Evolutionary conservation across 2,797 vertebrate genomes (phyloP), one percentile per base, ranked within the genome.

Genomic region (Bradypodion ventrale): DNA sequence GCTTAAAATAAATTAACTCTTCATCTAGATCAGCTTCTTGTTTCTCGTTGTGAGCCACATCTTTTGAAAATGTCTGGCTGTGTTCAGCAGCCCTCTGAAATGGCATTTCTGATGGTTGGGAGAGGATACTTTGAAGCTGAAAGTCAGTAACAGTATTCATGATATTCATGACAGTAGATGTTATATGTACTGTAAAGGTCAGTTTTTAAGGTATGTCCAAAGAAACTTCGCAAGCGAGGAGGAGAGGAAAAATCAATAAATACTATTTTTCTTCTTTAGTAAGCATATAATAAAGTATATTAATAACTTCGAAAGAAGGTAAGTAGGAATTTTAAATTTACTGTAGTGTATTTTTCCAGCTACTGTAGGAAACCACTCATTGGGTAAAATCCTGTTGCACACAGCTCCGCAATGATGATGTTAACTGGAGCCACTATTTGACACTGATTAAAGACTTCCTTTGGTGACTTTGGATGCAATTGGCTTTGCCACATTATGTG

Each of bases 71-170:
- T 75, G 65, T 49, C 70, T 75, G 40, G 49, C 32, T 25, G 79
- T 74, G 42, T 83, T 79, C 62, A 75, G 46, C 62, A 19, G 49
- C 5, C 52, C 21, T 44, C 49, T 66, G 35, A 83, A 66, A 63
- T 75, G 27, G 42, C 79, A 59, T 52, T 75, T 83, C 70, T 37
- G 32, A 37, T 59, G 63, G 32, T 42, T 73, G 69, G 37, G 35
- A 68, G 52, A 63, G 79, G 23, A 62, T 49, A 7, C 60, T 75
- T 79, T 75, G 70, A 73, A 66, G 77, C 25, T 78, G 49, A 87
- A 75, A 52, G 21, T 60, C 76, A 80, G 42, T 32, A 79, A 29
- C 32, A 78, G 40, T 37, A 37, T 79, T 79, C 52, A 80, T 25
- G 44, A 73, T 72, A 29, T 56, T 44, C 46, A 72, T 62, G 42